Conservation (phyloP, 1,140 invertebrate genomes). For the Megathymus violae region DNA sequence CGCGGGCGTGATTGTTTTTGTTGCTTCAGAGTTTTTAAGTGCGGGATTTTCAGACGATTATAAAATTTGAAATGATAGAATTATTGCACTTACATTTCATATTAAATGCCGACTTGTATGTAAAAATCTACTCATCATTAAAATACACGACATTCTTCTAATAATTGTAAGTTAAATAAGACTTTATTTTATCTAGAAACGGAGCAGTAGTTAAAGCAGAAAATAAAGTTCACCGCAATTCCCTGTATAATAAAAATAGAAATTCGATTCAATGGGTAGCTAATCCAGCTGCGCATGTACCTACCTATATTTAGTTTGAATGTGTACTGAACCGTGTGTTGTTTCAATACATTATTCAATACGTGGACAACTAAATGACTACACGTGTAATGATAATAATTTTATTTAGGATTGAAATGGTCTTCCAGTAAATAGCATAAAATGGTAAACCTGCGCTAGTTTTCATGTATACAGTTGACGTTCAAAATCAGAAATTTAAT, state of each 20-base stretch:
- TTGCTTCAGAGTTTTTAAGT: conserved; percentile 8
- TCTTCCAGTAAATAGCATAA: not conserved
- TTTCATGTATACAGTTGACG: conserved; percentile 1
- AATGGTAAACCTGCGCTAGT: conserved; percentile 2
- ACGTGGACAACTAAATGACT: not conserved
- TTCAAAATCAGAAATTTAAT: conserved; percentile 10
- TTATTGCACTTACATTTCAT: no score
- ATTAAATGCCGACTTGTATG: no score
- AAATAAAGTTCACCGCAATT: not conserved
- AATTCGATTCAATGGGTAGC: not conserved
- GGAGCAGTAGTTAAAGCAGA: not conserved
- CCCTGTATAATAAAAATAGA: conserved; percentile 1
- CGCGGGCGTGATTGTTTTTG: conserved; percentile 10
- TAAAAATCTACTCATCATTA: no score
- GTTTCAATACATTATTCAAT: not conserved
- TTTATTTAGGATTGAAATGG: not conserved
- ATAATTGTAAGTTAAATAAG: no score
- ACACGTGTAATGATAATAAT: not conserved
- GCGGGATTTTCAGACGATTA: not conserved
- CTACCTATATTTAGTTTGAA: not conserved
- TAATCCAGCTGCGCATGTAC: not conserved
- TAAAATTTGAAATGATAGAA: no score
- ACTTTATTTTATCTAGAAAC: not conserved
- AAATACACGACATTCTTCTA: no score
- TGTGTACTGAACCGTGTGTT: not conserved